Evolutionary conservation across 2,888 invertebrate genomes (phyloP), one percentile per base, ranked within the genome.

Genomic region (Lasioglossum pauxillum): DNA sequence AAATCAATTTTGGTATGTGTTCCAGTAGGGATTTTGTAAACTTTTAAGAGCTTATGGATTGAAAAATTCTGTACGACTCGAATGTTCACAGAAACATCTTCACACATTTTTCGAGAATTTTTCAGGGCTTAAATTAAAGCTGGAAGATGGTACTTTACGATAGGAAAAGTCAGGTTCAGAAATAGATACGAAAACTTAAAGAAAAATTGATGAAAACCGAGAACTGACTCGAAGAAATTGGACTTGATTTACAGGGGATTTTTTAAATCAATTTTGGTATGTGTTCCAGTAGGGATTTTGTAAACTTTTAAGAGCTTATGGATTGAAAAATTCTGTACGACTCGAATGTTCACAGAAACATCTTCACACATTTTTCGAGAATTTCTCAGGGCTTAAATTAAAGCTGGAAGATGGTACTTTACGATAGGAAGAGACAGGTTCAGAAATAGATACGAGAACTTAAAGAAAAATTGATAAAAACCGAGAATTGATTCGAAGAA

Each of bases 31-130:
- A 53, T n/a, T n/a, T 53, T 53, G n/a, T 53, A 0, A n/a, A n/a
- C 3, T 10, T n/a, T n/a, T 53, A 0, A 53, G 1, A 0, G 23
- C 8, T 10, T 19, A n/a, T n/a, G n/a, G n/a, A n/a, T n/a, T n/a
- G n/a, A 14, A 31, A 31, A 64, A 31, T 31, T 64, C 31, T 31
- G 16, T 7, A 4, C 0, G 16, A 31, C 31, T 1, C 5, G 14
- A 16, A 27, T 57, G 5, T 12, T 27, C 27, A 0, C 7, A 0
- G 23, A 35, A 67, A 67, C 35, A 16, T 31, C 2, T 64, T 16
- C 14, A 64, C 12, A 31, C 7, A 2, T 31, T 31, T 64, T 27
- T 16, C 60, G 7, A 23, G 10, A 8, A 23, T 53, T 23, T 1
- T 23, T 23, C 5, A 0, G 8, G 23, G 23, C 53, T 53, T 23